Percentiles rank a stretch among this genome's conserved stretches.
phyloP scores from a whole-genome alignment of 2,888 invertebrate species.

The Drosophila percnosoma region DNA sequence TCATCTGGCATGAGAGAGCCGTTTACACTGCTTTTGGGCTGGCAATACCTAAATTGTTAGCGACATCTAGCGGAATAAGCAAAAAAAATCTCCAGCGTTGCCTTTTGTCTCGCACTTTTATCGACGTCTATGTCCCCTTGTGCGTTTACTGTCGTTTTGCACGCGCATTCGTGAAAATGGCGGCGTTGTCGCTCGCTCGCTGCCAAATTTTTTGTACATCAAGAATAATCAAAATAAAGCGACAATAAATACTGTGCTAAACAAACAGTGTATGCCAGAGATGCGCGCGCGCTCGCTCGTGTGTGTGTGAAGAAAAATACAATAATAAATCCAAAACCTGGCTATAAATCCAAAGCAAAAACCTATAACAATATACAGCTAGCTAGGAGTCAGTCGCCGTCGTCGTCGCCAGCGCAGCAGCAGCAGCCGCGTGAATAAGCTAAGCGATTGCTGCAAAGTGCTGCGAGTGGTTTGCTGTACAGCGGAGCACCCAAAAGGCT shows the following conservation, averaged over 20 bases:
- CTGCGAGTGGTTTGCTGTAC: constrained; percentile 32
- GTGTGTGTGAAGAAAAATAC: constrained; percentile 50
- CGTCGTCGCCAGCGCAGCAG: constrained; percentile 65
- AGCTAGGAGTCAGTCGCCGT: constrained; percentile 54
- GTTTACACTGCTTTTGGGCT: constrained; percentile 13
- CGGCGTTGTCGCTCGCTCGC: constrained; percentile 82
- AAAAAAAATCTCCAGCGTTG: constrained; percentile 60
- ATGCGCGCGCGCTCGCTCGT: constrained; percentile 48
- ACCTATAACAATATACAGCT: constrained; percentile 52
- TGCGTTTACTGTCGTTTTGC: constrained; percentile 69
- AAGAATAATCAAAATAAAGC: constrained; percentile 85
- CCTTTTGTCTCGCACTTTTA: constrained; percentile 59
- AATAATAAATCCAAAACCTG: constrained; percentile 22
- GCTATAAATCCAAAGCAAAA: constrained; percentile 47
- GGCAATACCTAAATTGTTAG: constrained; percentile 29
- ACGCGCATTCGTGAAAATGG: constrained; percentile 84
- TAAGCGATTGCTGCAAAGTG: constrained; percentile 41
- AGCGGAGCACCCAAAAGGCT: constrained; percentile 67
- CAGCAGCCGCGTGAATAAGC: constrained; percentile 72
- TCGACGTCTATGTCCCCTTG: constrained; percentile 55
- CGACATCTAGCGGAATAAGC: constrained; percentile 43
- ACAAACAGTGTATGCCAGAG: constrained; percentile 58
- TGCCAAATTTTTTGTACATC: constrained; percentile 85
- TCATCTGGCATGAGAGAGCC: constrained; percentile 28
- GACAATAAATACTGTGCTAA: constrained; percentile 82